These are phyloP conservation scores for Atta texana DNA, from an alignment of 1,140 invertebrate genomes.

Conservation along the genomic window DNA sequence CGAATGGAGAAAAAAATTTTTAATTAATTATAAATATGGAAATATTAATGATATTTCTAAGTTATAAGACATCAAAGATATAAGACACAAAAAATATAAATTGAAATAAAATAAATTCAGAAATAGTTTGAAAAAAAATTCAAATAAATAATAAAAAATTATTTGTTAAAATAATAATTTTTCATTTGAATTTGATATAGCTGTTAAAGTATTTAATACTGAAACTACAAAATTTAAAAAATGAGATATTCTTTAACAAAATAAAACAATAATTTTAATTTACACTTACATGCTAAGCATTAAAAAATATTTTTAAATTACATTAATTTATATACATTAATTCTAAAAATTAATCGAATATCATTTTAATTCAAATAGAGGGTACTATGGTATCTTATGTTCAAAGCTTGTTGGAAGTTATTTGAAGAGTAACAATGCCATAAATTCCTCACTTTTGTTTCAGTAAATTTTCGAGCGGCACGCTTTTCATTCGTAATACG, in stretches of 20 bases:
- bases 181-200: neutral
- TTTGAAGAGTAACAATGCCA: conserved; percentile 17
- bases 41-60: neutral
- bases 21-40: neutral
- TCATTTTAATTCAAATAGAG: neutral
- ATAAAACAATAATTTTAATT: neutral
- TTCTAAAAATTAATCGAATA: conserved; percentile 9
- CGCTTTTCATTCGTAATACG: conserved; percentile 37
- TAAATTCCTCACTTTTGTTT: conserved; percentile 18
- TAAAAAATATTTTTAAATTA: neutral
- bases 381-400: neutral
- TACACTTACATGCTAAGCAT: neutral
- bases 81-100: no score
- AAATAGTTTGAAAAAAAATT: neutral
- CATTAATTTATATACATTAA: neutral
- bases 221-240: neutral
- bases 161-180: neutral
- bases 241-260: neutral
- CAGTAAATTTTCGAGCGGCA: conserved; percentile 21
- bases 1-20: neutral
- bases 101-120: neutral
- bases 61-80: neutral
- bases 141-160: neutral
- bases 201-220: neutral
- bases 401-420: neutral